phyloP scores from a whole-genome alignment of 1,140 invertebrate species.

The Drosophila navojoa region DNA sequence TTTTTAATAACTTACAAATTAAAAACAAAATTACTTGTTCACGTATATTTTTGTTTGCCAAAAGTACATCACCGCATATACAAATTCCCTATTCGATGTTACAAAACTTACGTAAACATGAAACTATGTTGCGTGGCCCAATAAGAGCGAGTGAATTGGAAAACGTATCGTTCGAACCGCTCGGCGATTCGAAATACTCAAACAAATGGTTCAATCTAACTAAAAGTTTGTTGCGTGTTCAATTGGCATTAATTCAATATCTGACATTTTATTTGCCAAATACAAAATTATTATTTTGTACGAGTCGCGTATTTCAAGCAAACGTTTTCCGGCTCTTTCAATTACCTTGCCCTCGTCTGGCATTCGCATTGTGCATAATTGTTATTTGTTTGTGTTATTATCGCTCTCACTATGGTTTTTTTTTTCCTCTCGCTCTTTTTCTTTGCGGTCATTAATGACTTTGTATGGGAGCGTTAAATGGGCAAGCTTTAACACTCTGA shows the following conservation, averaged over 20 bases:
- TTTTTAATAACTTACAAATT: too few relatives aligned
- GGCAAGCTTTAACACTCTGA: too few relatives aligned
- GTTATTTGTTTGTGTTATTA: slow-evolving; percentile 3
- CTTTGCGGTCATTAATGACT: slow-evolving; percentile 7
- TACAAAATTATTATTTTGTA: slow-evolving; percentile 73
- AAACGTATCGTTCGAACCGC: background rate
- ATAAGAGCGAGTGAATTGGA: too few relatives aligned
- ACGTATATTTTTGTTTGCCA: background rate
- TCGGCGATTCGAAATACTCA: background rate
- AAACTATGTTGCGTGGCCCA: background rate
- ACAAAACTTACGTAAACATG: background rate
- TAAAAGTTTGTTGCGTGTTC: slow-evolving; percentile 75
- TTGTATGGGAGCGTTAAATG: slow-evolving; percentile 2
- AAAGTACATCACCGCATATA: background rate
- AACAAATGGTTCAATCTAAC: slow-evolving; percentile 58
- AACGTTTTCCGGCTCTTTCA: slow-evolving; percentile 42
- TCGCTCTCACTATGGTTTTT: background rate
- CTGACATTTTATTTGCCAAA: slow-evolving; percentile 68
- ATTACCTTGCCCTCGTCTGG: slow-evolving; percentile 22
- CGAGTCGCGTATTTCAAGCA: slow-evolving; percentile 50
- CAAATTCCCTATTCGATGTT: background rate
- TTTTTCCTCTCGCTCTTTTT: background rate
- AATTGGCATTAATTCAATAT: slow-evolving; percentile 66
- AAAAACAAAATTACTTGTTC: too few relatives aligned
- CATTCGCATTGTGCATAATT: slow-evolving; percentile 29